Evolutionary conservation across 2,797 vertebrate genomes (phyloP), one percentile per base, ranked within the genome.

Genomic region (Arnoldichthys spilopterus): DNA sequence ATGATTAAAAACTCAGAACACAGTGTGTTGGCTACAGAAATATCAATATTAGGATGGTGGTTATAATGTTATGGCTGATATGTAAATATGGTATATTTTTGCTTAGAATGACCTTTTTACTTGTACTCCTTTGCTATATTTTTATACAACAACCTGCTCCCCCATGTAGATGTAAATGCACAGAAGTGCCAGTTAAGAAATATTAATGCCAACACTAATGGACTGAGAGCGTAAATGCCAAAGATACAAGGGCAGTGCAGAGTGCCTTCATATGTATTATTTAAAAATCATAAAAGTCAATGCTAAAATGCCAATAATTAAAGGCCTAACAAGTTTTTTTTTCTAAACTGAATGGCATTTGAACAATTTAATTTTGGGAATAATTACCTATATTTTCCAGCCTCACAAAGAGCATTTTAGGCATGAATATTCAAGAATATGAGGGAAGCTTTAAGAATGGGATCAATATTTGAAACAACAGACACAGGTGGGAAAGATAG

Each of bases 201-300:
- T 66, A 40, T 40, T 37, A 43, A 45, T 45, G 22, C 3, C n/a
- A 68, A 47, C 24, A 47, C 24, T 49, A 68, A 68, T 68, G 64
- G 47, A 34, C 32, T 8, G 8, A 12, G 3, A 68, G 43, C 26
- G 24, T 64, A 64, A 64, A 43, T 22, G 62, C 34, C 34, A 22
- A 47, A 43, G 8, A 70, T 32, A 53, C 18, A 12, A 70, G 26
- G 6, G 43, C 24, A 70, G 26, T 1, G 43, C 24, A 32, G 16
- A 54, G 28, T 68, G 43, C 24, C 11, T 45, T 70, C 13, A 70
- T 34, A 49, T 47, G 24, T 30, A 24, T 9, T 32, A 43, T 24
- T 66, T 43, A 66, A 40, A 43, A 6, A 68, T 45, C 43, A 16
- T 68, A 37, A 43, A 67, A 67, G 63, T 67, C 64, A 47, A 12